Conservation (phyloP, 2,113 vertebrate species). For the Recurvirostra avosetta region DNA sequence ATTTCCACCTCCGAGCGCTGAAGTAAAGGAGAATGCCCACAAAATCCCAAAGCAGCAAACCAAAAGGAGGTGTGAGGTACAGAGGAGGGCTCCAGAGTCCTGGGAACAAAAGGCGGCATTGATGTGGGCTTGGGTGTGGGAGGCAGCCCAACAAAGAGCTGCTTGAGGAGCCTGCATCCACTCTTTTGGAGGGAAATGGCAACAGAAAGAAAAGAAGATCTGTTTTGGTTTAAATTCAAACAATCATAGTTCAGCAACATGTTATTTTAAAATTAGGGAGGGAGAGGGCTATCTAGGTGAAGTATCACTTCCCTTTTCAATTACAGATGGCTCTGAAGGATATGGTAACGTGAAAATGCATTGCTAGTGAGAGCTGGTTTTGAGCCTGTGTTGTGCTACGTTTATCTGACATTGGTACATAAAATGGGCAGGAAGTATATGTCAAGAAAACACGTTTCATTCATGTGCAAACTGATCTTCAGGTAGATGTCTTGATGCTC, state of each 20-base stretch:
- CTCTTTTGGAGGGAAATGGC: accelerated
- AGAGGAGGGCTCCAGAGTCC: not conserved
- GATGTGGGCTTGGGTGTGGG: not conserved
- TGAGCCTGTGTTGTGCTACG: not conserved
- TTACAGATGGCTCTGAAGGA: not conserved
- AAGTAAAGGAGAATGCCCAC: not conserved
- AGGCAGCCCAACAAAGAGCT: not conserved
- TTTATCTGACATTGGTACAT: not conserved
- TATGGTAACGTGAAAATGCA: not conserved
- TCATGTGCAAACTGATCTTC: not conserved
- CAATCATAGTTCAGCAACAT: not conserved
- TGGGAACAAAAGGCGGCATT: not conserved
- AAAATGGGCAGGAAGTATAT: not conserved
- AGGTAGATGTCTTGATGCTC: accelerated
- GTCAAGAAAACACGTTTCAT: not conserved
- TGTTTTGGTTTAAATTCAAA: not conserved
- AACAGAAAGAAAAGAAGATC: not conserved
- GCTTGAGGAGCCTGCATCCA: accelerated
- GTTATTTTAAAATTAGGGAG: not conserved
- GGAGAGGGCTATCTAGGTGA: not conserved
- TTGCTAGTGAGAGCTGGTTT: not conserved
- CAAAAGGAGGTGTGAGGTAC: not conserved
- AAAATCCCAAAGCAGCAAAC: not conserved
- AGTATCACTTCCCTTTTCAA: not conserved
- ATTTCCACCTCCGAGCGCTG: not conserved